Percentiles rank a stretch among this genome's conserved stretches.
Conservation (phyloP, 2,888 invertebrate species). For the Tetropium fuscum region DNA sequence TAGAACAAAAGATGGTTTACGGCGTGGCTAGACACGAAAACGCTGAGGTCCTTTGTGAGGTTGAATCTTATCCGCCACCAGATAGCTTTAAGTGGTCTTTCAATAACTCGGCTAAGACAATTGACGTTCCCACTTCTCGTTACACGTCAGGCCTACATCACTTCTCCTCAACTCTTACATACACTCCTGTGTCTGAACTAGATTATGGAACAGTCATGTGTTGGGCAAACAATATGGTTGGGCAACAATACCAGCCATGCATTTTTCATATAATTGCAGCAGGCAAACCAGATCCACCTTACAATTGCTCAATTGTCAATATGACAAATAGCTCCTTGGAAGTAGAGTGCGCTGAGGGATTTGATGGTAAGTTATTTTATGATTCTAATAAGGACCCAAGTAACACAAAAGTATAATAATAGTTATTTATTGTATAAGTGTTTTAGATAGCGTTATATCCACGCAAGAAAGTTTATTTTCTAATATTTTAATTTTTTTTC, state of each 20-base stretch:
- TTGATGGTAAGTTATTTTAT: conserved; percentile 78
- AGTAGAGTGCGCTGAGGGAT: conserved; percentile 78
- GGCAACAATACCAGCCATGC: conserved; percentile 80
- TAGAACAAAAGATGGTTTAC: conserved; percentile 81
- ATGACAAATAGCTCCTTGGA: conserved; percentile 83
- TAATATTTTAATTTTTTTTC: too few species aligned
- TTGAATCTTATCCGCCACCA: conserved; percentile 86
- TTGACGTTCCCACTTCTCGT: conserved; percentile 79
- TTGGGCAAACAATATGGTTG: conserved; percentile 78
- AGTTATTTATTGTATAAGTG: too few species aligned
- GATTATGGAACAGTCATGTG: conserved; percentile 81
- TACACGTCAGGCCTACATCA: conserved; percentile 69
- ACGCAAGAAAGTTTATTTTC: too few species aligned
- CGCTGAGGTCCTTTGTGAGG: conserved; percentile 83
- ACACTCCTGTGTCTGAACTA: conserved; percentile 79
- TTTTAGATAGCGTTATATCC: too few species aligned
- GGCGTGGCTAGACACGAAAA: conserved; percentile 87
- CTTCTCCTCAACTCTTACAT: conserved; percentile 77
- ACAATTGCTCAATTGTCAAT: conserved; percentile 82
- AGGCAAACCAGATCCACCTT: conserved; percentile 82
- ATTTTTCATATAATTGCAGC: conserved; percentile 80
- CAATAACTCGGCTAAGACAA: conserved; percentile 87
- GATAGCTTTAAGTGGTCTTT: conserved; percentile 89
- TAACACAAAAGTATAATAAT: too few species aligned
- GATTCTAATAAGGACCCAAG: too few species aligned